Base-by-base conservation (phyloP, 2,113 vertebrate species). In the Lanius ludovicianus region DNA sequence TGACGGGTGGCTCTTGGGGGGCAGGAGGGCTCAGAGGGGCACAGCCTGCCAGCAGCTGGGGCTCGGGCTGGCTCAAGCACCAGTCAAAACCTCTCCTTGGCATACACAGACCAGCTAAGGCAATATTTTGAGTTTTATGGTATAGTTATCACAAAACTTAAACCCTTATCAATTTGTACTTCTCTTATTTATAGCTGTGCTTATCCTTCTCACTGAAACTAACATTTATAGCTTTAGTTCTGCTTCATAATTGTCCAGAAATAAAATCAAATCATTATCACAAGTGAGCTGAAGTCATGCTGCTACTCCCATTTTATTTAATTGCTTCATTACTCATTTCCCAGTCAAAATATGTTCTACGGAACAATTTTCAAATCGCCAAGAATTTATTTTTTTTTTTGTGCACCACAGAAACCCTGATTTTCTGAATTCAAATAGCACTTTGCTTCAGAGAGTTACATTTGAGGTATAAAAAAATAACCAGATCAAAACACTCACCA, bases 1-100 rank as follows among this genome's bases (percentile, higher is more conserved):
- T 87, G 96, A 90, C 3, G 1, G 94, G 78, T 21, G 87, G 83
- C 86, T 89, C 96, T 68, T 4, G 3, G 93, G 93, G 78, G 84
- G 35, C 42, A 25, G 87, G 78, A 84, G 90, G 78, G 77, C 52
- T 88, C 88, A 37, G 50, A 73, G 76, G 71, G 31, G 18, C 20
- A 11, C 78, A 70, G 86, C 20, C 18, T 1, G 8, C 84, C 84
- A 90, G 84, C 96, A 95, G 76, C 96, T 95, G 85, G n/a, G 95
- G 82, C 91, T 91, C 17, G 0, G 31, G 19, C 75, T 89, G 44
- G 27, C 69, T 83, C 11, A 0, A 70, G 42, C 88, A 70, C 56
- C 76, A 73, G 42, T 50, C 53, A 9, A 49, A 93, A 77, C 65
- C 47, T 49, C 63, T 57, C 31, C 52, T 69, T 46, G 33, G 22